Base-by-base conservation (phyloP, 2,888 invertebrate genomes). In the Choreutis nemorana region DNA sequence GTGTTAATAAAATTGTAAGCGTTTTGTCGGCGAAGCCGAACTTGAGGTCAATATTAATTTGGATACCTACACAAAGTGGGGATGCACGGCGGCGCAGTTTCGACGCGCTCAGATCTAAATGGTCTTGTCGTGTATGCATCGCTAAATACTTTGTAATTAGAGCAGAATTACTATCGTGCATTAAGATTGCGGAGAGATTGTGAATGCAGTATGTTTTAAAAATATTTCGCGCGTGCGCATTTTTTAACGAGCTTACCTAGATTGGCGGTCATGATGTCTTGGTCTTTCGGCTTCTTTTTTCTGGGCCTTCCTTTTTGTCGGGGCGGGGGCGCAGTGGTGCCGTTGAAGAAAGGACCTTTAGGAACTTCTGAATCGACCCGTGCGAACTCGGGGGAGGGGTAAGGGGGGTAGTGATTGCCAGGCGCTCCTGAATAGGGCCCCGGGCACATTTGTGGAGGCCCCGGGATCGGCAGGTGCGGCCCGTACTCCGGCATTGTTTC, bases 281-380 rank as follows among this genome's bases (percentile, higher is more conserved):
- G 84, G 61, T 93, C 92, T 81, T 93, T 93, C 29, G 91, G 92
- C 70, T 95, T 95, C 81, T 94, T 83, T 79, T 95, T 95, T 59
- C 95, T 81, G 18, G 95, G 95, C 43, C 96, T 81, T 6, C 95
- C 95, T 81, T 96, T 96, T 68, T 94, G 94, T 46, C 94, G 82
- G 4, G 93, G 91, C n/a, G 86, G 83, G 28, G 78, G 75, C 21
- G 71, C 68, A 4, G 72, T 37, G 31, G 77, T 68, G 6, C 84
- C 83, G 45, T 83, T 83, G 60, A 82, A 84, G 58, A 82, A 83
- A 28, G 78, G 62, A 43, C 63, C 82, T 65, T 77, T 82, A 68
- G 73, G 65, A 52, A 68, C 65, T 47, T 68, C 75, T 26, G 57
- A 57, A 33, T 70, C 78, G 31, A 62, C 81, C 63, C 71, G 82